These are phyloP conservation scores for Cetoscarus ocellatus DNA, from an alignment of 2,797 vertebrate genomes.

Conservation along the genomic window DNA sequence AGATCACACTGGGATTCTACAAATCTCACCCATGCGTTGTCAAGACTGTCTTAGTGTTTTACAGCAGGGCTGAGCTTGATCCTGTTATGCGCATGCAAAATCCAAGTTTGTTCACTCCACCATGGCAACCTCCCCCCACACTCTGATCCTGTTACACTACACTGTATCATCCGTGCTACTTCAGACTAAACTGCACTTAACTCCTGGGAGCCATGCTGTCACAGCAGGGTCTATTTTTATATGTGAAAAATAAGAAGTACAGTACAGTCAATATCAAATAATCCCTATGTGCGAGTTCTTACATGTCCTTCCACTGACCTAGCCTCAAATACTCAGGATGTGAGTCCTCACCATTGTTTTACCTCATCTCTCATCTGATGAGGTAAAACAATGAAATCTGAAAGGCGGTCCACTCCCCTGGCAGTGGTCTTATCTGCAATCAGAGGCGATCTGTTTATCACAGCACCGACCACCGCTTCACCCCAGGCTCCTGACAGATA, in stretches of 20 bases:
- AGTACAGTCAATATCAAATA: slow-evolving; percentile 18
- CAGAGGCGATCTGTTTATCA: slow-evolving; percentile 41
- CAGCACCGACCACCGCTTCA: slow-evolving; percentile 32
- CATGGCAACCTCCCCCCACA: slow-evolving; percentile 5
- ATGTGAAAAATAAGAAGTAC: slow-evolving; percentile 19
- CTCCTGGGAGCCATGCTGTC: slow-evolving; percentile 21
- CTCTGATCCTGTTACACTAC: slow-evolving; percentile 37
- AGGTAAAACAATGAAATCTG: too few relatives aligned
- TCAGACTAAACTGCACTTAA: slow-evolving; percentile 28
- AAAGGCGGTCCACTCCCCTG: slow-evolving; percentile 46
- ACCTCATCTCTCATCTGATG: slow-evolving; percentile 43
- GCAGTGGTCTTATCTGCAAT: slow-evolving; percentile 56
- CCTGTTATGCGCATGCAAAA: slow-evolving; percentile 35
- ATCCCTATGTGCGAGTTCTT: slow-evolving; percentile 13
- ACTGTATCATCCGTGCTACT: slow-evolving; percentile 21
- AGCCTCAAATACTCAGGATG: slow-evolving; percentile 18
- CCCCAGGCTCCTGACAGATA: slow-evolving; percentile 38
- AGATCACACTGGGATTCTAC: slow-evolving; percentile 73
- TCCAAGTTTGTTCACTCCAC: slow-evolving; percentile 40
- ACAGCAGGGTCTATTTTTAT: slow-evolving; percentile 25
- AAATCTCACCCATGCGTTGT: slow-evolving; percentile 75
- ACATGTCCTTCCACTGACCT: slow-evolving; percentile 44
- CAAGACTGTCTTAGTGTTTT: slow-evolving; percentile 45
- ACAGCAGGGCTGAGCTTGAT: slow-evolving; percentile 32
- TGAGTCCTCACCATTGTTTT: slow-evolving; percentile 43